phyloP scores from a whole-genome alignment of 1,140 invertebrate species.

The Phocides pigmalion region DNA sequence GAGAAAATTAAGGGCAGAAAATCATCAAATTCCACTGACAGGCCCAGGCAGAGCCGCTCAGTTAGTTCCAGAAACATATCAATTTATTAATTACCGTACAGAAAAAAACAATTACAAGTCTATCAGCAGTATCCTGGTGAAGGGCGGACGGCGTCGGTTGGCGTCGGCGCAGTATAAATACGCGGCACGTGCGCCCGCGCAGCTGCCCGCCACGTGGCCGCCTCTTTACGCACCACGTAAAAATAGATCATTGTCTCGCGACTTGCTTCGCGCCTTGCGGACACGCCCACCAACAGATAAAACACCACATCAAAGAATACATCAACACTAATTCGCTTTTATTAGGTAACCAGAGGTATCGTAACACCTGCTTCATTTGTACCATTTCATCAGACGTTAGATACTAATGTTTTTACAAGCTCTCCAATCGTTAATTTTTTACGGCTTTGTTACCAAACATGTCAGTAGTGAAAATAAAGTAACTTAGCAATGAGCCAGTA shows the following conservation, averaged over 20 bases:
- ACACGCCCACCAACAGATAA: constrained; percentile 78
- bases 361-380: constrained; percentile 51
- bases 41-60: no score
- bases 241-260: constrained; percentile 81
- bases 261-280: constrained; percentile 41
- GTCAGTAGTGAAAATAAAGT: constrained; percentile 13
- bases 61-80: no score
- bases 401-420: constrained; percentile 47
- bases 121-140: constrained; percentile 51
- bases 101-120: background rate
- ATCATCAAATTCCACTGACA: no score
- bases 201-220: constrained; percentile 79
- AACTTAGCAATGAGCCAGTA: constrained; percentile 13
- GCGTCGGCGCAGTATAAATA: constrained; percentile 71
- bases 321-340: constrained; percentile 56
- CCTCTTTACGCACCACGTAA: constrained; percentile 72
- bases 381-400: no score
- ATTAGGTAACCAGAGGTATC: constrained; percentile 55
- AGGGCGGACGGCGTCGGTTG: constrained; percentile 54
- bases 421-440: constrained; percentile 27
- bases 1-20: no score
- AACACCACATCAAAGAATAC: constrained; percentile 76
- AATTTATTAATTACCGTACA: background rate
- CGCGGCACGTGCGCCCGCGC: constrained; percentile 72
- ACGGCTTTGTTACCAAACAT: constrained; percentile 3